A percentile compares a stretch with the other conserved stretches of the same genome.
phyloP scores from a whole-genome alignment of 2,888 invertebrate species.

The Apamea monoglypha region DNA sequence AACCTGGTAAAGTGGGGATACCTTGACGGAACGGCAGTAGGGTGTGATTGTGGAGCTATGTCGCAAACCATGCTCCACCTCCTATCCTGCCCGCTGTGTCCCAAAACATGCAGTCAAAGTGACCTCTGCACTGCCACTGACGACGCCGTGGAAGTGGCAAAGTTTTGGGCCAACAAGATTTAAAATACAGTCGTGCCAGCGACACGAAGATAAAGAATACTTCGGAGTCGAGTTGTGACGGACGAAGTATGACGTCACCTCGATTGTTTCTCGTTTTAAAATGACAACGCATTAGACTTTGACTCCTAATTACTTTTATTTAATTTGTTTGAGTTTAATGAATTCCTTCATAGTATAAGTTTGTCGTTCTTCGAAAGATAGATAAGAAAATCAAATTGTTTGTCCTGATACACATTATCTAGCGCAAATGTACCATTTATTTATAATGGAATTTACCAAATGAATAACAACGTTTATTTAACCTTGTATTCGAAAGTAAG shows the following conservation, averaged over 20 bases:
- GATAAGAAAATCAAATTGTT: slow-evolving; percentile 16
- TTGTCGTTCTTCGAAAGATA: neutral
- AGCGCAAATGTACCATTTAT: neutral
- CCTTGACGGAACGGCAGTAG: no score
- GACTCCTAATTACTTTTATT: no score
- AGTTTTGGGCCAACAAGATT: no score
- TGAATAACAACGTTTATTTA: neutral
- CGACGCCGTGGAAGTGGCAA: no score
- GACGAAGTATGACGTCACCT: neutral
- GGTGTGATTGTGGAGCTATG: no score
- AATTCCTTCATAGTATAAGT: neutral
- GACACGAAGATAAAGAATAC: no score
- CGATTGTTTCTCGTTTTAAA: neutral
- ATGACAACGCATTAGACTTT: neutral
- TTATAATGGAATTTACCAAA: slow-evolving; percentile 35
- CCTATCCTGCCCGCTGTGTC: no score
- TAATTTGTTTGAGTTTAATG: neutral
- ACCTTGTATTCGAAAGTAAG: slow-evolving; percentile 27
- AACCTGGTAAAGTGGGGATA: no score
- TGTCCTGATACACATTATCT: neutral
- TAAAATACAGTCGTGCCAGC: no score
- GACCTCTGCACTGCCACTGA: no score
- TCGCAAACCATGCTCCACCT: no score
- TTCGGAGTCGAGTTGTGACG: neutral
- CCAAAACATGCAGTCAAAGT: no score